A percentile compares a stretch with the other conserved stretches of the same genome.
Evolutionary conservation across 2,888 invertebrate genomes (phyloP).

Genomic region (Phaonia tiefii): DNA sequence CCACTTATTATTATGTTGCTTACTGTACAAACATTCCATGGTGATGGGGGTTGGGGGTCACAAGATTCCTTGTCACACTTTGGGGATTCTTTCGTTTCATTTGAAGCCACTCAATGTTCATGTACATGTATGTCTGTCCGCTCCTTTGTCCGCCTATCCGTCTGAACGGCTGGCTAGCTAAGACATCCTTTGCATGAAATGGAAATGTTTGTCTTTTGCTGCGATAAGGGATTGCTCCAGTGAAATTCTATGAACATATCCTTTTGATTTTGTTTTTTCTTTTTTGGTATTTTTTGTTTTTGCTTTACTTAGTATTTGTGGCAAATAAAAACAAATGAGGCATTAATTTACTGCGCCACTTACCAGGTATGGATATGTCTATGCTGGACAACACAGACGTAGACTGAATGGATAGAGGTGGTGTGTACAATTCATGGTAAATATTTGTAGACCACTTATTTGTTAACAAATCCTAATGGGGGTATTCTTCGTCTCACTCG

Average conservation of each 20-base stretch:
- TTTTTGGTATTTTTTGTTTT: slow-evolving; percentile 40
- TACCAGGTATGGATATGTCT: slow-evolving; percentile 50
- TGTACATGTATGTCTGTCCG: background rate
- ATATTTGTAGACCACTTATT: slow-evolving; percentile 66
- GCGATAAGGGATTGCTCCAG: slow-evolving; percentile 58
- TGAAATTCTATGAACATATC: slow-evolving; percentile 43
- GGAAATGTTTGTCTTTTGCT: slow-evolving; percentile 48
- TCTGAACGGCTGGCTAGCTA: background rate
- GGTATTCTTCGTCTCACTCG: no score
- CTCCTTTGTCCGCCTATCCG: background rate
- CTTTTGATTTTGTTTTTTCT: no score
- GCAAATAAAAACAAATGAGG: slow-evolving; percentile 73
- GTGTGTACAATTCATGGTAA: slow-evolving; percentile 28
- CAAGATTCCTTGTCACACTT: slow-evolving; percentile 47
- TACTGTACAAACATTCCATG: slow-evolving; percentile 45
- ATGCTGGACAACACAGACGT: no score
- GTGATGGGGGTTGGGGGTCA: slow-evolving; percentile 46
- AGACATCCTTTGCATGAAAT: slow-evolving; percentile 6
- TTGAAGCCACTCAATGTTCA: slow-evolving; percentile 64
- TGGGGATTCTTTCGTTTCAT: slow-evolving; percentile 50
- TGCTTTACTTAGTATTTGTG: slow-evolving; percentile 45
- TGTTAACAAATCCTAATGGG: slow-evolving; percentile 52
- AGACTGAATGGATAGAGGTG: background rate
- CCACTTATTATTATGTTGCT: background rate
- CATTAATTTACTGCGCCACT: slow-evolving; percentile 75